Percentiles rank a stretch among this genome's conserved stretches.
These are phyloP conservation scores for Thunnus thynnus DNA, from an alignment of 2,113 vertebrate species.

Conservation along the genomic window DNA sequence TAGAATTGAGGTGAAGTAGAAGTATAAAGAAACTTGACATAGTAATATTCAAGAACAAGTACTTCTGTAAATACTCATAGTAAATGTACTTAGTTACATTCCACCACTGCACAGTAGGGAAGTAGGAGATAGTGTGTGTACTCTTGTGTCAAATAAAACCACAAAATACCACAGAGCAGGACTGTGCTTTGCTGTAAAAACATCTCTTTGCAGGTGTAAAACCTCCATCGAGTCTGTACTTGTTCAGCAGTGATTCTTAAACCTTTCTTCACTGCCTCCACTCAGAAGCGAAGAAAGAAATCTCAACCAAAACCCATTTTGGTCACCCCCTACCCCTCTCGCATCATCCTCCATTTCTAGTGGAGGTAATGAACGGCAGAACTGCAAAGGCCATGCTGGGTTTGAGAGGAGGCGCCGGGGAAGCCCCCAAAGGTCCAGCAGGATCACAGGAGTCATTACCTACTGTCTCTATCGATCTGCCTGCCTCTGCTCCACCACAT, in stretches of 20 bases:
- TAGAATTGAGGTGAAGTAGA: no score
- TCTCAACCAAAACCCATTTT: background rate
- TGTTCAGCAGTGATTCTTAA: background rate
- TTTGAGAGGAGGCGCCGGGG: conserved; percentile 21
- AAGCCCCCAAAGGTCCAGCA: conserved; percentile 31
- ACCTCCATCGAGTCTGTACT: no score
- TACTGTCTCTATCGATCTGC: conserved; percentile 43
- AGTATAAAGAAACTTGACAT: no score
- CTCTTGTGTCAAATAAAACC: no score
- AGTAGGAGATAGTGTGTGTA: no score
- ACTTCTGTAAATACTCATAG: no score
- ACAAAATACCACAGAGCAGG: no score
- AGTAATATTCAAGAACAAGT: no score
- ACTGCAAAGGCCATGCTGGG: background rate
- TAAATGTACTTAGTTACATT: no score
- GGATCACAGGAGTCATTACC: conserved; percentile 59
- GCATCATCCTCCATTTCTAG: background rate
- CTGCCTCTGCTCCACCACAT: conserved; percentile 27
- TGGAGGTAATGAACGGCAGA: conserved; percentile 18
- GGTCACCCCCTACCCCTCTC: background rate
- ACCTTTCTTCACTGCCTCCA: background rate
- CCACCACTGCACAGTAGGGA: no score
- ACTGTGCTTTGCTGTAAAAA: no score
- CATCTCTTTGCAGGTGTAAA: no score
- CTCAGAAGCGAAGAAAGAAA: background rate